Evolutionary conservation across 2,113 vertebrate species (phyloP), one percentile per base, ranked within the genome.

Genomic region (Cyanoliseus patagonus): DNA sequence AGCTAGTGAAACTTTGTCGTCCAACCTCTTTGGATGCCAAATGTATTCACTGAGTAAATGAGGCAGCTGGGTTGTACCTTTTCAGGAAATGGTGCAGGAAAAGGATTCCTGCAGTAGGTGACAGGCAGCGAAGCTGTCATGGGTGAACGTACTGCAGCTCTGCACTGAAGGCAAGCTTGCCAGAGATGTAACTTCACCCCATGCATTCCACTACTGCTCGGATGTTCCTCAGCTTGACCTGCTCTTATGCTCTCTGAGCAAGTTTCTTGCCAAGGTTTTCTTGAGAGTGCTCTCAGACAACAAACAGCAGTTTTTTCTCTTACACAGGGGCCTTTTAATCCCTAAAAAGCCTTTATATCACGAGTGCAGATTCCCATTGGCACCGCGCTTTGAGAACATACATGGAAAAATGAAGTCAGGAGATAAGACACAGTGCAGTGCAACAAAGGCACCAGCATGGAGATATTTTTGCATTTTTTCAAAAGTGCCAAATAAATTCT

Each of bases 401-500:
- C 44, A 46, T 0, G 20, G 57, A 82, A 91, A 91, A 94, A 75
- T 52, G 44, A 90, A 93, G 81, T 81, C 78, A 94, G 76, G 66
- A 91, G 88, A 83, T 90, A 95, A 64, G 30, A 47, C 44, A 62
- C 30, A 69, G 37, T 59, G n/a, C 80, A 76, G 53, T 68, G 42
- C 63, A 83, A 84, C 31, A 35, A 96, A 86, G 77, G 93, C 91
- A 92, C 47, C 91, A 92, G 52, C 23, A 67, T 63, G 70, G 74
- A 95, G 95, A 97, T 18, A 76, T 52, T 94, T 95, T 78, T 94
- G 53, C 47, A 72, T 87, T 74, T 80, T 55, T 59, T 11, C 17
- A 30, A 37, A 95, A 94, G 68, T 22, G 72, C 49, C 68, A 91
- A 55, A 95, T 97, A 97, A 97, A 97, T 96, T 94, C 84, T 85